phyloP scores from a whole-genome alignment of 2,797 vertebrate genomes.

The Nothura maculosa region DNA sequence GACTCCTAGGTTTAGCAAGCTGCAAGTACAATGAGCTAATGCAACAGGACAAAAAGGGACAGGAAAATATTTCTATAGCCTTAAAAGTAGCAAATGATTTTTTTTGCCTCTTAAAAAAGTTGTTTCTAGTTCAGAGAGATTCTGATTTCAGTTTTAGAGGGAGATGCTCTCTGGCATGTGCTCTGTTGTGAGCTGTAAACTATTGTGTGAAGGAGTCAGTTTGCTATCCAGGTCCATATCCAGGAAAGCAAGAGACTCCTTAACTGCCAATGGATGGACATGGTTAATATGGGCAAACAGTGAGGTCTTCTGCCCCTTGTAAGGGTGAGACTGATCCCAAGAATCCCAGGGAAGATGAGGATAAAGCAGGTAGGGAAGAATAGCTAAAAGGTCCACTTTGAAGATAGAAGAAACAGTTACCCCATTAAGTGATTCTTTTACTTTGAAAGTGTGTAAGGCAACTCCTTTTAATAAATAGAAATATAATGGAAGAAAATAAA shows the following conservation, averaged over 20 bases:
- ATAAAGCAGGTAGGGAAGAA: background rate
- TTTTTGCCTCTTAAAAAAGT: background rate
- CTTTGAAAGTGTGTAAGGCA: background rate
- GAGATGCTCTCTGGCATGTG: background rate
- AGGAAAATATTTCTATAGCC: background rate
- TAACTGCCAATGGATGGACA: background rate
- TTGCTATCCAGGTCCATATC: background rate
- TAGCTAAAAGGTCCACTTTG: background rate
- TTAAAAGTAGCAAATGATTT: background rate
- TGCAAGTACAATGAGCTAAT: background rate
- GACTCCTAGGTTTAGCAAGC: background rate
- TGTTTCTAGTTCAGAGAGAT: background rate
- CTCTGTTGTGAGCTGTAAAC: background rate
- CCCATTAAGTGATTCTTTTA: background rate
- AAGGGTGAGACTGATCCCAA: background rate
- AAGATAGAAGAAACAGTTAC: background rate
- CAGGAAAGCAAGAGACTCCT: background rate
- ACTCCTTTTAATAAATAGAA: background rate
- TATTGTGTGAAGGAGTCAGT: background rate
- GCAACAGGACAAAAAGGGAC: background rate
- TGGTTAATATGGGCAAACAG: rapidly evolving
- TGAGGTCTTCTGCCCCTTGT: background rate
- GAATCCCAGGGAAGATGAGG: background rate
- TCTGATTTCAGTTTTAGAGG: background rate
- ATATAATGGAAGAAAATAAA: background rate